These are phyloP conservation scores for Ardeotis arabs DNA, from an alignment of 2,113 vertebrate species.

Conservation along the genomic window DNA sequence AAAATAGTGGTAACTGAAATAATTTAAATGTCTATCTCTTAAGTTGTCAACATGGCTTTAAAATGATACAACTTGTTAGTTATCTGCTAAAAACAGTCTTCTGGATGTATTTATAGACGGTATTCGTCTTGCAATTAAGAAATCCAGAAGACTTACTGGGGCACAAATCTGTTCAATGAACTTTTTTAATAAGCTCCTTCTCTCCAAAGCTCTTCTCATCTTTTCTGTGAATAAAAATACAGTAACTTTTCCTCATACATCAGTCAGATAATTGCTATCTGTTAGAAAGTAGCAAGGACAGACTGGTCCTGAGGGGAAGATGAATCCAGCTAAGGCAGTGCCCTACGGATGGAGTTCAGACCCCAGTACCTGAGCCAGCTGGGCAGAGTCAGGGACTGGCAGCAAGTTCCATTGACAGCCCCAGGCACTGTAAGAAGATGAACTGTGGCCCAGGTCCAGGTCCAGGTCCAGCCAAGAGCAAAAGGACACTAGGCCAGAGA, in stretches of 20 bases:
- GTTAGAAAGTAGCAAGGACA: background rate
- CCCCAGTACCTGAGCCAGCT: background rate
- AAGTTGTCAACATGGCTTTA: background rate
- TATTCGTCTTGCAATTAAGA: background rate
- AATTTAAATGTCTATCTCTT: background rate
- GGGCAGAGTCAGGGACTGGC: background rate
- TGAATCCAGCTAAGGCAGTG: background rate
- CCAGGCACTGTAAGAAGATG: background rate
- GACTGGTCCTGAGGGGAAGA: background rate
- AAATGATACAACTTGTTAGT: background rate
- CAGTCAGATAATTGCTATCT: background rate
- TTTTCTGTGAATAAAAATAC: background rate
- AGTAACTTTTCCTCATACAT: fast-evolving
- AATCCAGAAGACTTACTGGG: background rate
- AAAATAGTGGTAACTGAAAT: background rate
- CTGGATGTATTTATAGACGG: background rate
- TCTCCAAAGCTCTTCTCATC: background rate
- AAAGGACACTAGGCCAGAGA: background rate
- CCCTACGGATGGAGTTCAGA: fast-evolving
- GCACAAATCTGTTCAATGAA: fast-evolving
- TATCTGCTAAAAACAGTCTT: background rate
- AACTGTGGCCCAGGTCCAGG: background rate
- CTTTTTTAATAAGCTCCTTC: background rate
- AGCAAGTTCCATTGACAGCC: background rate
- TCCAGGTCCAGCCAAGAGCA: background rate